These are phyloP conservation scores for Nomada fucata DNA, from an alignment of 2,888 invertebrate genomes.

Conservation along the genomic window DNA sequence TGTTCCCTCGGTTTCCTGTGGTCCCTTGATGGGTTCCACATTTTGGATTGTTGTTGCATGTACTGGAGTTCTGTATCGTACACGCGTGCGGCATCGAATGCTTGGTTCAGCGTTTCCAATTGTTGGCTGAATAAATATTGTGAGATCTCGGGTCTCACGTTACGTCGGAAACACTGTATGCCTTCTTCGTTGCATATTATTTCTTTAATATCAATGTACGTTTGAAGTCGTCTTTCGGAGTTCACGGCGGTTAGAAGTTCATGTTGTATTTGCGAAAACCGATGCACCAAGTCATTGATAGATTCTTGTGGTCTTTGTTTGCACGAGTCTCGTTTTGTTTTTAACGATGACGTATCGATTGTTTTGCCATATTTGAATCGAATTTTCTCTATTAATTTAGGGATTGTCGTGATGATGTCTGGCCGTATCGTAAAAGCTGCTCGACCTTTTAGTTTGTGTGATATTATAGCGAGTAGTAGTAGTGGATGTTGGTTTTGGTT, in stretches of 20 bases:
- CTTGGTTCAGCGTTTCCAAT: too few relatives aligned
- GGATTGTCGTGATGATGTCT: conserved; percentile 12
- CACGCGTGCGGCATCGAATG: too few relatives aligned
- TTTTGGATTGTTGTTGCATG: conserved; percentile 16
- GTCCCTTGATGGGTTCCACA: conserved; percentile 4
- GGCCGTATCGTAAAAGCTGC: conserved; percentile 13
- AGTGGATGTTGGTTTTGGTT: not conserved
- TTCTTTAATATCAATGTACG: too few relatives aligned
- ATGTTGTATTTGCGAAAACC: conserved; percentile 2
- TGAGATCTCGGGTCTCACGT: not conserved
- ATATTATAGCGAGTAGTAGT: conserved; percentile 7
- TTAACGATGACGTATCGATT: not conserved
- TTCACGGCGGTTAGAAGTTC: conserved; percentile 15
- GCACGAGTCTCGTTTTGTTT: not conserved
- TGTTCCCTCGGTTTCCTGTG: not conserved
- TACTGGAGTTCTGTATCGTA: too few relatives aligned
- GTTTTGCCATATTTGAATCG: not conserved
- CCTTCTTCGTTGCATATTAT: conserved; percentile 3
- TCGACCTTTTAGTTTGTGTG: conserved; percentile 31
- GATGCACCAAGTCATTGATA: conserved; percentile 9
- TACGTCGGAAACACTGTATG: conserved; percentile 7
- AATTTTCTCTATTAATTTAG: conserved; percentile 23
- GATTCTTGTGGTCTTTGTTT: not conserved
- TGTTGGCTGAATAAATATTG: too few relatives aligned
- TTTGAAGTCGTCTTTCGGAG: conserved; percentile 8